These are phyloP conservation scores for Drosophila pseudoobscura DNA, from an alignment of 1,140 invertebrate species.

Conservation along the genomic window DNA sequence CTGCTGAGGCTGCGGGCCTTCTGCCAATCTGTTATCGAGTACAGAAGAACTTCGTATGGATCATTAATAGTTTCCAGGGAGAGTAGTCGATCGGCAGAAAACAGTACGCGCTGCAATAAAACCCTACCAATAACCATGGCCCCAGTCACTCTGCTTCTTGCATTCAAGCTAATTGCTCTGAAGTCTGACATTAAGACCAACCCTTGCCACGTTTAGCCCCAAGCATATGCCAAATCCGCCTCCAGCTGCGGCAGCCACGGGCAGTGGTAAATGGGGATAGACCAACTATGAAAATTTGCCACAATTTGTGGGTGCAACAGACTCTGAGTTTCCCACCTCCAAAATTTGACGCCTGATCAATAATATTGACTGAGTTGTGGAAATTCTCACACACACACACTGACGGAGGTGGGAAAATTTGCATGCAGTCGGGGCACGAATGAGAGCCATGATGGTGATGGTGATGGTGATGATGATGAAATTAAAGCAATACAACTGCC, in stretches of 20 bases:
- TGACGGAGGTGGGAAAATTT: conserved; percentile 45
- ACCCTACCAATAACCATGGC: too few relatives aligned
- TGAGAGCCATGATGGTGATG: conserved; percentile 39
- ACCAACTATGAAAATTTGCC: conserved; percentile 64
- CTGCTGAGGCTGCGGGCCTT: too few relatives aligned
- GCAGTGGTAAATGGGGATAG: conserved; percentile 1
- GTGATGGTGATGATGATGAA: conserved; percentile 64
- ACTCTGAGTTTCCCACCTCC: conserved; percentile 20
- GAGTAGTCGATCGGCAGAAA: too few relatives aligned
- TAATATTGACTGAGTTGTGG: conserved; percentile 65
- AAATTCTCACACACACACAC: conserved; percentile 21
- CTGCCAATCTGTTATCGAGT: too few relatives aligned
- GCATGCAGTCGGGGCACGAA: conserved; percentile 60
- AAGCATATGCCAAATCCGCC: not conserved
- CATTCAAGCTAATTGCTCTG: conserved; percentile 23
- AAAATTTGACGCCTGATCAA: conserved; percentile 75
- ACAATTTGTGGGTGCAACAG: conserved; percentile 53
- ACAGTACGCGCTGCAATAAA: too few relatives aligned
- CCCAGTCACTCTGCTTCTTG: too few relatives aligned
- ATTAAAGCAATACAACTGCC: conserved; percentile 70
- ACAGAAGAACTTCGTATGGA: too few relatives aligned
- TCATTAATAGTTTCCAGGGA: too few relatives aligned
- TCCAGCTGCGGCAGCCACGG: conserved; percentile 5
- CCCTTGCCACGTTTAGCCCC: too few relatives aligned
- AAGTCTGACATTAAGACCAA: conserved; percentile 22